Evolutionary conservation across 2,113 vertebrate species (phyloP).

Genomic region (Chloroceryle aenea): DNA sequence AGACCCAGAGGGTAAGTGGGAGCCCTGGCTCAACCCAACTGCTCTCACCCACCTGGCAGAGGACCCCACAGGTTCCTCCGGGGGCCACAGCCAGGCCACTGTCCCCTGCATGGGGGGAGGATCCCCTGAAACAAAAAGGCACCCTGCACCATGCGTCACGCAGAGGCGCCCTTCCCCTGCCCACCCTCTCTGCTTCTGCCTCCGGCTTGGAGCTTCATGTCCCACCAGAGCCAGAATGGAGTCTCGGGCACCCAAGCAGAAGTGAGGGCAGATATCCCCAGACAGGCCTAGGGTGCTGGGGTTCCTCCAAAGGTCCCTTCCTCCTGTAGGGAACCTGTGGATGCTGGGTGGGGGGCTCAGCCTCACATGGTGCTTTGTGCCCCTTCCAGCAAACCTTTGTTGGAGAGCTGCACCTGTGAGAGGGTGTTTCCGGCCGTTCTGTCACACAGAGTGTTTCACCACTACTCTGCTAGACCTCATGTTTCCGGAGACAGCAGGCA

Average conservation of each 20-base stretch:
- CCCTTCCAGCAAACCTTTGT: not conserved
- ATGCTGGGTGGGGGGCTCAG: not conserved
- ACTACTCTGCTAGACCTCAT: fast-evolving
- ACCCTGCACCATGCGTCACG: fast-evolving
- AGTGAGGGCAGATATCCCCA: not conserved
- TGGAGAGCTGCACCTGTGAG: not conserved
- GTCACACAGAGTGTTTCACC: not conserved
- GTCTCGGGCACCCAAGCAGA: not conserved
- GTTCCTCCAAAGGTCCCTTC: not conserved
- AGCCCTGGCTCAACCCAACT: not conserved
- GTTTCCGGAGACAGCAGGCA: fast-evolving
- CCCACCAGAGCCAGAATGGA: not conserved
- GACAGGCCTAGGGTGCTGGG: not conserved
- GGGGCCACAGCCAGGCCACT: not conserved
- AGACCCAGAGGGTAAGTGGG: slow-evolving; percentile 34
- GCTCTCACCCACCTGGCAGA: fast-evolving
- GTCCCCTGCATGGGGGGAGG: fast-evolving
- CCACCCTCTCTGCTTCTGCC: not conserved
- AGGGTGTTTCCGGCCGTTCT: not conserved
- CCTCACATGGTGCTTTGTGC: not conserved
- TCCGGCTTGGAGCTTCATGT: not conserved
- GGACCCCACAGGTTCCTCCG: not conserved
- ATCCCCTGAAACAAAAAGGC: not conserved
- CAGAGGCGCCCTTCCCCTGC: not conserved
- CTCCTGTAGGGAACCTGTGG: not conserved